Evolutionary conservation across 2,888 invertebrate genomes (phyloP).

Genomic region (Sycophila texana): DNA sequence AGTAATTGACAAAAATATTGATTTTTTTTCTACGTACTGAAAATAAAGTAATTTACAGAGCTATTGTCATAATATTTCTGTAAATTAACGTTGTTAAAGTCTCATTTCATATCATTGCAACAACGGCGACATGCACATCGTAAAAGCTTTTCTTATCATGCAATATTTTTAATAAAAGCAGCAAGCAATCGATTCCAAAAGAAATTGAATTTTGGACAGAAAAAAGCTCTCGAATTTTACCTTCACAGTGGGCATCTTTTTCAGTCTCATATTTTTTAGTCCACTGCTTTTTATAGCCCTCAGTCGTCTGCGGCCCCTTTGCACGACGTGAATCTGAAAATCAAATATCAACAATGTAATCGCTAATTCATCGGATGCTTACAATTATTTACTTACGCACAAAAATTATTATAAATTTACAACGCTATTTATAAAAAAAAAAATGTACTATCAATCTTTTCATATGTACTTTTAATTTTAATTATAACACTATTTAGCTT

Average conservation of each 20-base stretch:
- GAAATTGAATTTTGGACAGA: conserved; percentile 28
- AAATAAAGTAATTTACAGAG: no score
- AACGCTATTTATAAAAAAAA: no score
- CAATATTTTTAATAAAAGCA: neutral
- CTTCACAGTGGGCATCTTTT: conserved; percentile 32
- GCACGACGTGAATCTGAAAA: conserved; percentile 77
- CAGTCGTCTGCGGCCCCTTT: conserved; percentile 77
- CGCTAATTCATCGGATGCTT: no score
- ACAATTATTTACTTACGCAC: no score
- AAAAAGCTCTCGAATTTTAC: conserved; percentile 54
- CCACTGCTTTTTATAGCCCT: conserved; percentile 78
- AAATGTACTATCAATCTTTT: no score
- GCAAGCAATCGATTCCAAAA: conserved; percentile 42
- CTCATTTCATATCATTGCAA: no score
- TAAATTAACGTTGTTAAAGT: no score
- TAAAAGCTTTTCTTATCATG: no score
- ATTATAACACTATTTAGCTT: neutral
- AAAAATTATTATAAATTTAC: no score
- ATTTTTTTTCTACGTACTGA: neutral
- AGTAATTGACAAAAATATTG: neutral
- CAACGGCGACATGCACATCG: neutral
- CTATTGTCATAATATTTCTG: no score
- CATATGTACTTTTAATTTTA: no score
- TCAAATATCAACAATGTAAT: neutral
- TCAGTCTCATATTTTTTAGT: conserved; percentile 73